Evolutionary conservation across 2,113 vertebrate species (phyloP).

Genomic region (Barbus barbus): DNA sequence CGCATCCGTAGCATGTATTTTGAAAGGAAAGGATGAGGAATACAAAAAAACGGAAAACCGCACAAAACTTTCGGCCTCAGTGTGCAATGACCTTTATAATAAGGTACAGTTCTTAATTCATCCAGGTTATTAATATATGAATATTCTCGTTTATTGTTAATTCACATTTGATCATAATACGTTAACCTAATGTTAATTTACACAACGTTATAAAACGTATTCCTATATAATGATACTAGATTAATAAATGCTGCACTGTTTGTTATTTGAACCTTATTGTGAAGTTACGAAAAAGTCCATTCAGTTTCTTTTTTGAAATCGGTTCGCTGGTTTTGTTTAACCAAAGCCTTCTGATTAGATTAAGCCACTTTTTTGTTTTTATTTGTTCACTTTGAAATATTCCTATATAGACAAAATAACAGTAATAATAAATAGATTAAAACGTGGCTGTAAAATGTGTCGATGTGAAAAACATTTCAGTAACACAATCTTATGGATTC

Average conservation of each 20-base stretch:
- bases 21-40: too few relatives aligned
- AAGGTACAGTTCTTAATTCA: too few relatives aligned
- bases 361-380: constrained; percentile 92
- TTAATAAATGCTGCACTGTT: not conserved
- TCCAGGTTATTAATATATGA: not conserved
- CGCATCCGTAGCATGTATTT: too few relatives aligned
- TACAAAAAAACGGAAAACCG: too few relatives aligned
- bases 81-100: too few relatives aligned
- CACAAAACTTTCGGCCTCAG: too few relatives aligned
- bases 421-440: constrained; percentile 99
- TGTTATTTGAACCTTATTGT: not conserved
- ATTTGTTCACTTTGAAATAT: constrained; percentile 95
- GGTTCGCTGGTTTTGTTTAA: constrained; percentile 65
- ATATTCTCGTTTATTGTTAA: not conserved
- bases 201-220: not conserved
- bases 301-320: constrained; percentile 64
- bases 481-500: constrained; percentile 62
- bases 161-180: not conserved
- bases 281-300: constrained; percentile 58
- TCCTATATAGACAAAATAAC: constrained; percentile 80
- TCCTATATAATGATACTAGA: not conserved
- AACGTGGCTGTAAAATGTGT: constrained; percentile 89
- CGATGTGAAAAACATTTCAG: constrained; percentile 75
- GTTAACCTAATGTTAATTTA: not conserved
- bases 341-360: constrained; percentile 78